A percentile compares a stretch with the other conserved stretches of the same genome.
Evolutionary conservation across 2,113 vertebrate genomes (phyloP).

Genomic region (Elgaria multicarinata): DNA sequence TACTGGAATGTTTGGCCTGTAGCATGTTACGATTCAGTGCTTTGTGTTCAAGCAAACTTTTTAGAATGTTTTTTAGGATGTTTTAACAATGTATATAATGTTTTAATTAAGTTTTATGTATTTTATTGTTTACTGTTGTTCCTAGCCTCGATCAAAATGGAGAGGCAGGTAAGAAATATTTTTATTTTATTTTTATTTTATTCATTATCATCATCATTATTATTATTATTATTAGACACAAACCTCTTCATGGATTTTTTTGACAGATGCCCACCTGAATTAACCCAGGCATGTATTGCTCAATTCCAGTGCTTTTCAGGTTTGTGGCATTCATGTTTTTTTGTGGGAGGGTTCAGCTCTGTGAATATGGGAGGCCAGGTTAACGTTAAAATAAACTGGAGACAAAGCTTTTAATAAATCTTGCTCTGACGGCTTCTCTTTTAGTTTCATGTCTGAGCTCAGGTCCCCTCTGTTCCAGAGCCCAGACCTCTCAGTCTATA

Average conservation of each 20-base stretch:
- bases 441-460: constrained; percentile 50
- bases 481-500: constrained; percentile 60
- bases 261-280: constrained; percentile 39
- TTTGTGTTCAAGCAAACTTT: background rate
- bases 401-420: constrained; percentile 34
- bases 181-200: too few relatives aligned
- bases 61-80: too few relatives aligned
- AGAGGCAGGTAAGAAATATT: too few relatives aligned
- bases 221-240: too few relatives aligned
- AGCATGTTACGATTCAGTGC: background rate
- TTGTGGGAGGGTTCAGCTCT: background rate
- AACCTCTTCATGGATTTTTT: constrained; percentile 31
- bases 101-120: too few relatives aligned
- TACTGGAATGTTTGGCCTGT: background rate
- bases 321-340: constrained; percentile 35
- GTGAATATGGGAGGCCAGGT: background rate
- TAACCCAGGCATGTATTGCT: constrained; percentile 34
- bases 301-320: constrained; percentile 56
- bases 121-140: too few relatives aligned
- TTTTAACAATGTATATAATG: too few relatives aligned
- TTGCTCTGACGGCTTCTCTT: constrained; percentile 41
- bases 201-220: too few relatives aligned
- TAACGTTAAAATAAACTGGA: constrained; percentile 13
- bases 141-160: too few relatives aligned
- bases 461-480: constrained; percentile 45